Percentiles rank a stretch among this genome's conserved stretches.
These are phyloP conservation scores for Oryzias woworae DNA, from an alignment of 2,113 vertebrate genomes.

Conservation along the genomic window DNA sequence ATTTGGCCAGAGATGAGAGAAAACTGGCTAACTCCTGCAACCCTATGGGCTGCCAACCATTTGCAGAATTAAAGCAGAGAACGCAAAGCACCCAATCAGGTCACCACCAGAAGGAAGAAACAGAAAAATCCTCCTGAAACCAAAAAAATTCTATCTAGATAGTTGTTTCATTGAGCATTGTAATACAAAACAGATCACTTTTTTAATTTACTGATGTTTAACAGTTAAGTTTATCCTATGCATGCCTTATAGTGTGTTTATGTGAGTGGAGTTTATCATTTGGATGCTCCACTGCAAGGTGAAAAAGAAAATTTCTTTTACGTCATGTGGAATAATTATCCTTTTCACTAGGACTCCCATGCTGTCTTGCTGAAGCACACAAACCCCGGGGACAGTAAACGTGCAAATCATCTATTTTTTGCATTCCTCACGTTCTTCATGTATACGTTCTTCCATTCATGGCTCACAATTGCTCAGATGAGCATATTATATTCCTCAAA, in stretches of 20 bases:
- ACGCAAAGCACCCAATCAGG: constrained; percentile 66
- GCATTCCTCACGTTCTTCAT: constrained; percentile 42
- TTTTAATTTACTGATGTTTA: constrained; percentile 10
- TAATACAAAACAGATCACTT: neutral
- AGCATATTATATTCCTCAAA: constrained; percentile 37
- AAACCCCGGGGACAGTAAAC: constrained; percentile 46
- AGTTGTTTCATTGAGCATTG: constrained; percentile 25
- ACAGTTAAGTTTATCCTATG: constrained; percentile 6
- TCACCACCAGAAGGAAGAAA: constrained; percentile 60
- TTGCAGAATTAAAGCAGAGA: constrained; percentile 47
- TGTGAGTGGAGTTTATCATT: constrained; percentile 22
- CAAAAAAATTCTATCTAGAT: constrained; percentile 45
- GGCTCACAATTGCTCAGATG: constrained; percentile 50
- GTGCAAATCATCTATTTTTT: constrained; percentile 49
- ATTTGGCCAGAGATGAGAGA: constrained; percentile 59
- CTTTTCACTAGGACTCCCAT: constrained; percentile 50
- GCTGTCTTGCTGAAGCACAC: constrained; percentile 50
- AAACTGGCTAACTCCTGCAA: constrained; percentile 40
- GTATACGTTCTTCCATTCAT: constrained; percentile 39
- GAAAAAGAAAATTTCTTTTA: constrained; percentile 38
- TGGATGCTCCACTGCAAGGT: constrained; percentile 41
- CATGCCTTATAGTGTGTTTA: constrained; percentile 23
- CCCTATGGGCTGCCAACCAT: constrained; percentile 58
- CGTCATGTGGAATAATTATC: constrained; percentile 49
- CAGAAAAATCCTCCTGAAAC: constrained; percentile 51